Percentiles rank a stretch among this genome's conserved stretches.
Conservation (phyloP, 2,113 vertebrate genomes). For the Pungitius pungitius region DNA sequence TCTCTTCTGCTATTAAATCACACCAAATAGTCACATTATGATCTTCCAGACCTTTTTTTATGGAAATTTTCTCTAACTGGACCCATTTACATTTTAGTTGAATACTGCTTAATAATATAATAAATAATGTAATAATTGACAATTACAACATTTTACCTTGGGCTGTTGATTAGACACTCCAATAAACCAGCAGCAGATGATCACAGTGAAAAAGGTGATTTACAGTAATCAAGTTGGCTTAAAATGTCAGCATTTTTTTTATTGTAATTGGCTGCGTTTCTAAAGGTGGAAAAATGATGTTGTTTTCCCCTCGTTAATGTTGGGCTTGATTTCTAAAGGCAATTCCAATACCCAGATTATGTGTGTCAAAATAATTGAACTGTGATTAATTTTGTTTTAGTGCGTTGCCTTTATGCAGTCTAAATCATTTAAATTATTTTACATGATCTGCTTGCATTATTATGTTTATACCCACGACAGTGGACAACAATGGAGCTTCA, state of each 20-base stretch:
- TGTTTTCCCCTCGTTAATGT: not conserved
- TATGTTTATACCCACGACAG: not conserved
- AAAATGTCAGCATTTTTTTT: not conserved
- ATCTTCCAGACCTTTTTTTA: too few species aligned
- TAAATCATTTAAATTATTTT: not conserved
- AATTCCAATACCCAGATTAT: not conserved
- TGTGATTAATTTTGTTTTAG: not conserved
- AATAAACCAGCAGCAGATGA: not conserved
- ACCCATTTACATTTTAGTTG: too few species aligned
- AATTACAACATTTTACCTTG: not conserved
- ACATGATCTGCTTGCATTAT: not conserved
- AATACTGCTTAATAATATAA: too few species aligned
- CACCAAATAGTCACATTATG: too few species aligned
- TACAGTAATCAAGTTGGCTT: not conserved
- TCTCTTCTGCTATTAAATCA: too few species aligned
- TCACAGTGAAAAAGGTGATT: not conserved
- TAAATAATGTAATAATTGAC: too few species aligned
- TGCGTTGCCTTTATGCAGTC: not conserved
- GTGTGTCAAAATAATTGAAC: not conserved
- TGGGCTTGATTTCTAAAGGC: not conserved
- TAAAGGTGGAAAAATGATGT: not conserved
- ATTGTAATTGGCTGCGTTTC: not conserved
- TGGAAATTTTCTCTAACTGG: too few species aligned
- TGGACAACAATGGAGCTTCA: not conserved
- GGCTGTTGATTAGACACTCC: not conserved